These are phyloP conservation scores for Keiferia lycopersicella DNA, from an alignment of 2,888 invertebrate species.

Conservation along the genomic window DNA sequence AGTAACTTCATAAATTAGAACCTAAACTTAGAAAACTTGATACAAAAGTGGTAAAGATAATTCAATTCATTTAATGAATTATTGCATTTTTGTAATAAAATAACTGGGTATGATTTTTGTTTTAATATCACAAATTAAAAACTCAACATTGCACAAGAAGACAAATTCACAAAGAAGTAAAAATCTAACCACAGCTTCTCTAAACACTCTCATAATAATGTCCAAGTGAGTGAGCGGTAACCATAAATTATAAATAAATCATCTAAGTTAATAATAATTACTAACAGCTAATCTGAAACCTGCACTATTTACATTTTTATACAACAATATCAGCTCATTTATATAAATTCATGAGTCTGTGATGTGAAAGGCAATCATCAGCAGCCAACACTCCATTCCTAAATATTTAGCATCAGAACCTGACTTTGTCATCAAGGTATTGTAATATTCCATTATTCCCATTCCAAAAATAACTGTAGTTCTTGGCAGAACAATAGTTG, in stretches of 20 bases:
- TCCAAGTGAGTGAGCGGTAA: conserved; percentile 13
- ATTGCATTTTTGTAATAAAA: neutral
- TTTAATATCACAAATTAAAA: conserved; percentile 6
- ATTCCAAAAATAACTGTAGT: too few species aligned
- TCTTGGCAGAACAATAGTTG: neutral
- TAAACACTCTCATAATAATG: neutral
- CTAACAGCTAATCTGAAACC: neutral
- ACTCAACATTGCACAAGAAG: conserved; percentile 10
- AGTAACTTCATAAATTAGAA: neutral
- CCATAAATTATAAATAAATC: neutral
- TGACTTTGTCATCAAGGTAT: too few species aligned
- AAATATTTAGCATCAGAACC: too few species aligned
- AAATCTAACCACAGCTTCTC: conserved; percentile 17
- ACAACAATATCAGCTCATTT: conserved; percentile 11
- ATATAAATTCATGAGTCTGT: neutral
- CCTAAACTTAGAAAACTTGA: neutral
- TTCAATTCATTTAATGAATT: conserved; percentile 15
- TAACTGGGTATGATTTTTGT: neutral
- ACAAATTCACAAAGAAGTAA: neutral
- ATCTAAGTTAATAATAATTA: conserved; percentile 7
- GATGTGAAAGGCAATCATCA: too few species aligned
- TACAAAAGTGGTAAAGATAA: neutral
- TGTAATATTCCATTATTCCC: too few species aligned
- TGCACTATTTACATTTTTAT: conserved; percentile 22
- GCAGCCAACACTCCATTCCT: too few species aligned